Conservation (phyloP, 2,888 invertebrate species). For the Slavum lentiscoides region DNA sequence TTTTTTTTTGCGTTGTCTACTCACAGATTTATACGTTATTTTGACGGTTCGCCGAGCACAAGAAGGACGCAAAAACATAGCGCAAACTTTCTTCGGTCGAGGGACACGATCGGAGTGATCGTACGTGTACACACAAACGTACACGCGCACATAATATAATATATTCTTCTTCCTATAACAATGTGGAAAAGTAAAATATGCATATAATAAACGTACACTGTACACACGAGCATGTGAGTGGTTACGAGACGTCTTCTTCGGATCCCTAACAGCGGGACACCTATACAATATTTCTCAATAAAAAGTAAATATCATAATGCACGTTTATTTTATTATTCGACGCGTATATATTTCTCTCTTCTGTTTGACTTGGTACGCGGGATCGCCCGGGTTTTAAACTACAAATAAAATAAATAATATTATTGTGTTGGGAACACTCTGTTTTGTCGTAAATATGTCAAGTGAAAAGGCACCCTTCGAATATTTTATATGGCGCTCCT, state of each 20-base stretch:
- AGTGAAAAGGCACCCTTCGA: slow-evolving; percentile 49
- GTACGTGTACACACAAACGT: too few relatives aligned
- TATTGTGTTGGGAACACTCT: slow-evolving; percentile 51
- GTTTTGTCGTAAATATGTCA: slow-evolving; percentile 52
- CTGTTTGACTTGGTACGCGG: slow-evolving; percentile 35
- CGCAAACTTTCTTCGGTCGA: background rate
- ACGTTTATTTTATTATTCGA: slow-evolving; percentile 28
- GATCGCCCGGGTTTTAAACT: slow-evolving; percentile 31
- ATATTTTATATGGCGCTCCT: slow-evolving; percentile 33
- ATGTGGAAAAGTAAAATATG: slow-evolving; percentile 24
- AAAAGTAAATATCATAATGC: slow-evolving; percentile 40
- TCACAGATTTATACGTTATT: slow-evolving; percentile 41
- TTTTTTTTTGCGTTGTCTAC: background rate
- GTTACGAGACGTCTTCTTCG: background rate
- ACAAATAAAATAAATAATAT: slow-evolving; percentile 50
- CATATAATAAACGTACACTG: background rate
- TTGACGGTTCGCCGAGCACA: slow-evolving; percentile 27
- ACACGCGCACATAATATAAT: too few relatives aligned
- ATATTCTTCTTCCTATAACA: slow-evolving; percentile 5
- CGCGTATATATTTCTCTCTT: slow-evolving; percentile 37
- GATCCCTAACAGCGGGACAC: slow-evolving; percentile 16
- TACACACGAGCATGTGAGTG: background rate
- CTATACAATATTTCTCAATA: slow-evolving; percentile 31
- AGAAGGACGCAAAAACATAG: background rate
- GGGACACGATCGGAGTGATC: slow-evolving; percentile 23